Evolutionary conservation across 2,888 invertebrate genomes (phyloP).

Genomic region (Cremastinae sp.): DNA sequence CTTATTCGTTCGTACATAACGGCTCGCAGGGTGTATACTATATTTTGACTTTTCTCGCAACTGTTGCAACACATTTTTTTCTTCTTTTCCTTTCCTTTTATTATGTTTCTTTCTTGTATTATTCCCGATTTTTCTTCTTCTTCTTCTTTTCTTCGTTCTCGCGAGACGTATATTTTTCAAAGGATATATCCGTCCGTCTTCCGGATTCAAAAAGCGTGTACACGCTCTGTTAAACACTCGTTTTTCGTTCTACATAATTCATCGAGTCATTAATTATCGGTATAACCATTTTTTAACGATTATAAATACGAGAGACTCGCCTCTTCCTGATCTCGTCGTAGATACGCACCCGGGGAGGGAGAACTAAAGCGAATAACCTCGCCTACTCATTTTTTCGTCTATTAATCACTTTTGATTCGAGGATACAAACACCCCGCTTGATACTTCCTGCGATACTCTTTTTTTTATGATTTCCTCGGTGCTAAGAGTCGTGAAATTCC

Average conservation of each 20-base stretch:
- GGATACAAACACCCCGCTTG: neutral
- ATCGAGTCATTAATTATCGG: slow-evolving; percentile 30
- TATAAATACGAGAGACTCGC: neutral
- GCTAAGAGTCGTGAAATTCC: neutral
- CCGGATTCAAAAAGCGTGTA: neutral
- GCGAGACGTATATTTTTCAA: neutral
- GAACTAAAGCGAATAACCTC: neutral
- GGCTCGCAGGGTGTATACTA: neutral
- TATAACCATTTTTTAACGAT: slow-evolving; percentile 16
- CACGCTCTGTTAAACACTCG: slow-evolving; percentile 28
- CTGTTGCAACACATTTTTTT: neutral
- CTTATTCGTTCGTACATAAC: slow-evolving; percentile 64
- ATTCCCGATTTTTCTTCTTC: no score
- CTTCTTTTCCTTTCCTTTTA: no score
- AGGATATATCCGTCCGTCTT: neutral
- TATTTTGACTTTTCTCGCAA: slow-evolving; percentile 1
- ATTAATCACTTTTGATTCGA: slow-evolving; percentile 17
- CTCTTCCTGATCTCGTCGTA: neutral
- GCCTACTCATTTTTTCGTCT: neutral
- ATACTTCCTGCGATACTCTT: neutral
- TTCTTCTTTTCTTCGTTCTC: no score
- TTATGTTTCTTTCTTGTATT: no score
- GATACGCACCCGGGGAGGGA: no score
- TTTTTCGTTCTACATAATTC: slow-evolving; percentile 33
- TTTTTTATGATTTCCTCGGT: slow-evolving; percentile 2